Conservation (phyloP, 35 echinoderm and acorn worm genomes). For the Lytechinus variegatus region DNA sequence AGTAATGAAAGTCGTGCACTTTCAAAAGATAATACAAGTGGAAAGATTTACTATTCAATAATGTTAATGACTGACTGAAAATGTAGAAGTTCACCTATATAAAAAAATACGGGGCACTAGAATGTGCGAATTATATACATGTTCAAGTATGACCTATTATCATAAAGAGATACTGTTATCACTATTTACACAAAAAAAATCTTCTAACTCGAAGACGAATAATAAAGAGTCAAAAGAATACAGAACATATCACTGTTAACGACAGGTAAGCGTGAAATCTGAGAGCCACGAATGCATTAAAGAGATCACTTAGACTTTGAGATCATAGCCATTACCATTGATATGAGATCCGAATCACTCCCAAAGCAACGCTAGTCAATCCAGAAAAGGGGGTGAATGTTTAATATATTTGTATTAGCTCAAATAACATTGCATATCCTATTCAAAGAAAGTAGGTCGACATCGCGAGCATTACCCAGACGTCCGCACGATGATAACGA, state of each 20-base stretch:
- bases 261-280: background rate
- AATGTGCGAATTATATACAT: no score
- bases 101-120: no score
- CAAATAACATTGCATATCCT: background rate
- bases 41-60: no score
- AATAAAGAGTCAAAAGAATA: no score
- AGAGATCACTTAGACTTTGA: background rate
- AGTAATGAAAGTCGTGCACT: no score
- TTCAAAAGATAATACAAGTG: no score
- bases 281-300: background rate
- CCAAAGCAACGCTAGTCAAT: background rate
- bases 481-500: background rate
- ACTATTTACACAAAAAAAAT: no score
- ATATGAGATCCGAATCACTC: background rate
- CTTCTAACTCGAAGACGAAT: no score
- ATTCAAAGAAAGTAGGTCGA: background rate
- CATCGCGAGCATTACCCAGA: background rate
- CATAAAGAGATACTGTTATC: no score
- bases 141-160: no score
- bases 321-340: background rate
- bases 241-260: background rate
- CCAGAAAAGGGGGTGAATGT: background rate
- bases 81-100: no score
- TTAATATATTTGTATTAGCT: slow-evolving; percentile 15
- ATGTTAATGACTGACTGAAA: no score